Percentiles rank a stretch among this genome's conserved stretches.
Evolutionary conservation across 1,140 invertebrate species (phyloP).

Genomic region (Streblospio benedicti): DNA sequence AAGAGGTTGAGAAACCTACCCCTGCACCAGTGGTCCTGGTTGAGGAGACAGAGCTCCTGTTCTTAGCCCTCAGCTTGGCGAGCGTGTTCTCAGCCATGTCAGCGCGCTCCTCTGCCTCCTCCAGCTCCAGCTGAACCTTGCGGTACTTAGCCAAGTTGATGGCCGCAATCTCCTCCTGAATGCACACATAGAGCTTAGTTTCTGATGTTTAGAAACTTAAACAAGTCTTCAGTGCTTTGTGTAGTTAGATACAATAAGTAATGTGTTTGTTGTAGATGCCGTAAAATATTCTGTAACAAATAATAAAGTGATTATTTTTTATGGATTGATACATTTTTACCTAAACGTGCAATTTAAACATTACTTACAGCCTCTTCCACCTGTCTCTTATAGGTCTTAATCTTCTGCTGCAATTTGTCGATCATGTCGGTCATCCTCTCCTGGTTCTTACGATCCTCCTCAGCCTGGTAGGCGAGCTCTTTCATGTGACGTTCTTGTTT

Average conservation of each 20-base stretch:
- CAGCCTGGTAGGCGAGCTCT: conserved; percentile 69
- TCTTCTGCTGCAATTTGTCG: conserved; percentile 98
- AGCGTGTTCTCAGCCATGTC: conserved; percentile 95
- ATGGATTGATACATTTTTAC: too few species aligned
- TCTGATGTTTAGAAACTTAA: too few species aligned
- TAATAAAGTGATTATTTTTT: too few species aligned
- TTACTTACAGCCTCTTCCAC: conserved; percentile 81
- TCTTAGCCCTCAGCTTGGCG: conserved; percentile 93
- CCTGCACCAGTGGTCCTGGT: too few species aligned
- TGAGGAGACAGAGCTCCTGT: conserved; percentile 69
- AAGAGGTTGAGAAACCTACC: too few species aligned
- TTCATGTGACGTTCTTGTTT: conserved; percentile 62
- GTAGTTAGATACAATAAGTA: too few species aligned
- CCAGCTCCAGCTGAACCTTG: conserved; percentile 95
- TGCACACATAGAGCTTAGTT: too few species aligned
- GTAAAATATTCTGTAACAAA: too few species aligned
- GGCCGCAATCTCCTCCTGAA: conserved; percentile 88
- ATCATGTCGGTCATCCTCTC: conserved; percentile 95
- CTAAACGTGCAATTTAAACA: too few species aligned
- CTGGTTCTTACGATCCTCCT: conserved; percentile 96
- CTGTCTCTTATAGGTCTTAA: conserved; percentile 99
- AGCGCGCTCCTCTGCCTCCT: conserved; percentile 96
- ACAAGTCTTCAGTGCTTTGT: too few species aligned
- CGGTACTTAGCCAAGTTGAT: conserved; percentile 99
- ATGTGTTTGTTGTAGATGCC: too few species aligned